Evolutionary conservation across 1,140 invertebrate genomes (phyloP).

Genomic region (Drosophila watanabei): DNA sequence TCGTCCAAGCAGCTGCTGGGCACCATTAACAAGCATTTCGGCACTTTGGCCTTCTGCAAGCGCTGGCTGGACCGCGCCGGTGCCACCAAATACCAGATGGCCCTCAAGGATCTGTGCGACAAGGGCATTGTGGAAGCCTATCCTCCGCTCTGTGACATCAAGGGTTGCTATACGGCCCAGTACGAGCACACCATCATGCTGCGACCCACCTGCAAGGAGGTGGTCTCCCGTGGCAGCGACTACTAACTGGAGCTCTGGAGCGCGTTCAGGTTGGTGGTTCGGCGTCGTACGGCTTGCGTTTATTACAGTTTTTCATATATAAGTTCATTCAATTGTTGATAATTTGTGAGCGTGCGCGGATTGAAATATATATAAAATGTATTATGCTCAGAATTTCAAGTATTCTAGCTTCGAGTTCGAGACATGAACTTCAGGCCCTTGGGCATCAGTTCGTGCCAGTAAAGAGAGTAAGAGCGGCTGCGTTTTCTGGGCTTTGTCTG

Average conservation of each 20-base stretch:
- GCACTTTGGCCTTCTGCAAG: conserved; percentile 99
- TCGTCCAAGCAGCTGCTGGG: conserved; percentile 97
- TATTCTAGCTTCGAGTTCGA: not conserved
- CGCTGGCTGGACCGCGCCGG: conserved; percentile 99
- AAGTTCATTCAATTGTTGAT: conserved; percentile 77
- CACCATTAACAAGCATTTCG: conserved; percentile 99
- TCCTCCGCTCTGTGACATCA: conserved; percentile 98
- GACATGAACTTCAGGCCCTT: not conserved
- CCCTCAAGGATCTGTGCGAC: conserved; percentile 99
- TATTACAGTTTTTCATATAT: conserved; percentile 62
- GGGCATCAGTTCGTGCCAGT: conserved; percentile 69
- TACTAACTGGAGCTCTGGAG: conserved; percentile 89
- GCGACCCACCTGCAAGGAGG: conserved; percentile 99
- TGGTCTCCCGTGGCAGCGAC: conserved; percentile 98
- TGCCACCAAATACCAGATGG: conserved; percentile 99
- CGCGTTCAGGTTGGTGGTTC: conserved; percentile 12
- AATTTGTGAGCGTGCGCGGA: conserved; percentile 45
- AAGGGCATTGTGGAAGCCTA: conserved; percentile 98
- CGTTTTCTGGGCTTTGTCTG: not conserved
- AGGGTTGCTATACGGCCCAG: conserved; percentile 99
- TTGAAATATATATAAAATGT: conserved; percentile 57
- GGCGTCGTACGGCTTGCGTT: conserved; percentile 40
- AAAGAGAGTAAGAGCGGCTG: conserved; percentile 15
- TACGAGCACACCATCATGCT: conserved; percentile 99
- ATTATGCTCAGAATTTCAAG: conserved; percentile 43